Percentiles rank a stretch among this genome's conserved stretches.
Conservation (phyloP, 2,113 vertebrate genomes). For the Onychostruthus taczanowskii region DNA sequence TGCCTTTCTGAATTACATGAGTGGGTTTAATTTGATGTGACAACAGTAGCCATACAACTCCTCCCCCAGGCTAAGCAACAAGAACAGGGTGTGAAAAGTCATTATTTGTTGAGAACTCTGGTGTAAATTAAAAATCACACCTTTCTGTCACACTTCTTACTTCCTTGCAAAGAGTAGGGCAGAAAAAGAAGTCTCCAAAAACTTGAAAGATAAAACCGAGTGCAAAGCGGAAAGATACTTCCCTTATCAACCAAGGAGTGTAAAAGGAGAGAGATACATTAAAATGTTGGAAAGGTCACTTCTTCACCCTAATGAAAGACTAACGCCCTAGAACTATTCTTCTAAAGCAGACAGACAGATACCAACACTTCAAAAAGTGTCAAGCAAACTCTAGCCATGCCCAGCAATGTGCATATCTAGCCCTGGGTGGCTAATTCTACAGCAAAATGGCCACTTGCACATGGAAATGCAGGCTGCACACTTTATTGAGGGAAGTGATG, state of each 20-base stretch:
- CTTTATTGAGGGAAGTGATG: neutral
- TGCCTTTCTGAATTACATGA: conserved; percentile 29
- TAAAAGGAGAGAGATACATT: neutral
- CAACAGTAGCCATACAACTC: conserved; percentile 70
- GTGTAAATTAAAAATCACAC: conserved; percentile 84
- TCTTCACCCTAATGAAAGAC: neutral
- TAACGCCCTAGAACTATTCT: neutral
- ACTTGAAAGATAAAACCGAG: conserved; percentile 27
- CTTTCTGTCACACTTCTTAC: conserved; percentile 75
- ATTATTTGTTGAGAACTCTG: conserved; percentile 75
- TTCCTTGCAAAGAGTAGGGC: conserved; percentile 61
- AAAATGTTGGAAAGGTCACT: neutral
- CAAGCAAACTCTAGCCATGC: neutral
- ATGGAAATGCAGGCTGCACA: neutral
- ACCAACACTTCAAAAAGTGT: neutral
- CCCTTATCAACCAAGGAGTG: neutral
- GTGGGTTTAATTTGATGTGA: conserved; percentile 63
- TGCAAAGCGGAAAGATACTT: conserved; percentile 20
- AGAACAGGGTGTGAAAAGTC: conserved; percentile 76
- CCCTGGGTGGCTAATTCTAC: neutral
- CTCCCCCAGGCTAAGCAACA: conserved; percentile 66
- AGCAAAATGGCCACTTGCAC: neutral
- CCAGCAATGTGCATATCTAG: neutral
- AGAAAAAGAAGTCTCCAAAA: neutral
- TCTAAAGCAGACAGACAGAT: neutral